These are phyloP conservation scores for Eupithecia abbreviata DNA, from an alignment of 2,888 invertebrate genomes.

Conservation along the genomic window DNA sequence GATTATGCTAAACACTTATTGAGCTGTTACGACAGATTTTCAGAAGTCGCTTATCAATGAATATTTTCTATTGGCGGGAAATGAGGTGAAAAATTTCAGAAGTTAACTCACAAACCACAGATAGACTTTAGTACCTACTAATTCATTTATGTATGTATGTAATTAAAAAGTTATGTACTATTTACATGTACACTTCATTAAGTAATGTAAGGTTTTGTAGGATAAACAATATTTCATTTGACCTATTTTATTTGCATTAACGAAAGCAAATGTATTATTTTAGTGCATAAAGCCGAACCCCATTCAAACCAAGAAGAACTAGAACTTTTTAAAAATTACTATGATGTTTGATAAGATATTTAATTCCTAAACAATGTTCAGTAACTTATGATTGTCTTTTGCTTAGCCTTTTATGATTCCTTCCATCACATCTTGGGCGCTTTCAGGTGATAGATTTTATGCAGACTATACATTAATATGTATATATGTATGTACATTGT, in stretches of 20 bases:
- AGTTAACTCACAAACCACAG: neutral
- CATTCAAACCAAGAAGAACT: neutral
- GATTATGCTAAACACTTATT: slow-evolving; percentile 1
- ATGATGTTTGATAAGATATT: neutral
- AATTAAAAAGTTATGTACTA: too few species aligned
- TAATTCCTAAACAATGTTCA: neutral
- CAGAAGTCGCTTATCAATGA: neutral
- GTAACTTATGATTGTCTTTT: neutral
- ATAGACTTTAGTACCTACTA: neutral
- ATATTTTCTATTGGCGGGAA: neutral
- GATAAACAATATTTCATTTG: too few species aligned
- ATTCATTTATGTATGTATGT: neutral
- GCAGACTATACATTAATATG: slow-evolving; percentile 5
- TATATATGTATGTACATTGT: slow-evolving; percentile 6
- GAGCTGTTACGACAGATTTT: neutral
- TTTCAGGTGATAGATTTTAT: slow-evolving; percentile 15
- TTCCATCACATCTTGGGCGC: neutral
- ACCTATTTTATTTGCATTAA: too few species aligned
- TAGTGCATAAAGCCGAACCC: neutral
- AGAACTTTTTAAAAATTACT: neutral
- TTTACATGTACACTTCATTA: too few species aligned
- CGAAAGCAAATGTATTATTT: neutral
- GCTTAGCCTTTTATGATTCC: neutral
- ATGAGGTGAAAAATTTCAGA: neutral
- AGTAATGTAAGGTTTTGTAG: too few species aligned